Evolutionary conservation across 2,797 vertebrate species (phyloP), one percentile per base, ranked within the genome.

Genomic region (Bovichtus diacanthus): DNA sequence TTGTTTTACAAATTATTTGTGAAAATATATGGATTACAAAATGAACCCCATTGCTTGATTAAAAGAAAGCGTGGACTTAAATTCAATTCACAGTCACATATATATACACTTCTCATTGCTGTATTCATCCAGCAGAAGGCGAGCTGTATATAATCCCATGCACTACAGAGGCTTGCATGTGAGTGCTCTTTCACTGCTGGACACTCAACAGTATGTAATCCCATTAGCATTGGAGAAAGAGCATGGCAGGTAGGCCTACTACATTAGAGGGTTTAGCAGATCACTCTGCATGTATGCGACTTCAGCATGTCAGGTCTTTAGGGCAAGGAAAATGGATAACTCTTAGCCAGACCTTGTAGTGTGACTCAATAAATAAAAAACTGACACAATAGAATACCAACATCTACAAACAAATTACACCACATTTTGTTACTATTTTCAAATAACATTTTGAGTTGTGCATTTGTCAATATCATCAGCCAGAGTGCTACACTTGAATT

Each of bases 201-300:
- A 76, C 80, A 75, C 75, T 74, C 59, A 43, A 79, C 80, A 79
- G 73, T 76, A 60, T 64, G 60, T 88, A 93, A 91, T 89, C 87
- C 79, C 63, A 88, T 90, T 88, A 86, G 70, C 62, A 56, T 21
- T 78, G 59, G 85, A 80, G 68, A 80, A 82, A 81, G 71, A 76
- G 80, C 84, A 81, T 74, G 68, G 65, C 83, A 82, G 47, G 65
- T 61, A 74, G 51, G 50, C 63, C 58, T 81, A 82, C 89, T 85
- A 80, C 62, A 85, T 83, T 70, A 67, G 38, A 85, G 84, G 83
- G 84, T 91, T 89, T 83, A 89, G 71, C 76, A 62, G 60, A 84
- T 82, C 74, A 86, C 64, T 80, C 70, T 69, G 73, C 67, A 64
- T 80, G 66, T 73, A 59, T 53, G 58, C 23, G 9, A 60, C 58